Base-by-base conservation (phyloP, 1,140 invertebrate genomes). In the Drosophila insularis region DNA sequence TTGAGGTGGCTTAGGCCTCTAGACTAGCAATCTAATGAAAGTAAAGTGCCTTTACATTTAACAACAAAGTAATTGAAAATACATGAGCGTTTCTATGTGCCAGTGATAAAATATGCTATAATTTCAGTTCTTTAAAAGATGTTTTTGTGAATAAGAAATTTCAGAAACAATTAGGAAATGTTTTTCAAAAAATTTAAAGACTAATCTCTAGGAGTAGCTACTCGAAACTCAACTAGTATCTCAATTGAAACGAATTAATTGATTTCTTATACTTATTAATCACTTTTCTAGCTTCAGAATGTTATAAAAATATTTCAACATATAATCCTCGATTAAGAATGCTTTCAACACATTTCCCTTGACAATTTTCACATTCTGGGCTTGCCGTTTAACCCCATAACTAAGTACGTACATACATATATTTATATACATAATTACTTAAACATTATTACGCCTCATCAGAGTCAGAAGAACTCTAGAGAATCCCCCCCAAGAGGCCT, bases 371-470 rank as follows among this genome's bases (percentile, higher is more conserved):
- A 37, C 64, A 62, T 61, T 78, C 40, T 63, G 65, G 78, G 69
- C 78, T 50, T 74, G 69, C 40, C 67, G 60, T 65, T 7, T 50
- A 50, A 50, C 43, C 43, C 43, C 43, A 50, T 21, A 10, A 50
- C 43, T 21, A 50, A 50, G 43, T 21, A 11, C 2, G 17, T 50
- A 3, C 13, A 43, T 50, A 17, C 40, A 21, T 63, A 53, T 73
- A 70, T 80, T 68, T 67, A 82, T 55, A 10, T 39, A 72, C 65
- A 68, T 85, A 85, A 85, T 85, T 86, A 86, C 74, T 56, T 66
- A 66, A 61, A 66, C 73, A 72, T 85, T 81, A 68, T 74, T 73
- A 68, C 80, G 73, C 63, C 66, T 73, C 64, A 65, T 81, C 61
- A 64, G 64, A 35, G 56, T 67, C 78, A 72, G 68, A 27, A 69